Conservation (phyloP, 2,113 vertebrate species). For the Ageneiosus marmoratus region DNA sequence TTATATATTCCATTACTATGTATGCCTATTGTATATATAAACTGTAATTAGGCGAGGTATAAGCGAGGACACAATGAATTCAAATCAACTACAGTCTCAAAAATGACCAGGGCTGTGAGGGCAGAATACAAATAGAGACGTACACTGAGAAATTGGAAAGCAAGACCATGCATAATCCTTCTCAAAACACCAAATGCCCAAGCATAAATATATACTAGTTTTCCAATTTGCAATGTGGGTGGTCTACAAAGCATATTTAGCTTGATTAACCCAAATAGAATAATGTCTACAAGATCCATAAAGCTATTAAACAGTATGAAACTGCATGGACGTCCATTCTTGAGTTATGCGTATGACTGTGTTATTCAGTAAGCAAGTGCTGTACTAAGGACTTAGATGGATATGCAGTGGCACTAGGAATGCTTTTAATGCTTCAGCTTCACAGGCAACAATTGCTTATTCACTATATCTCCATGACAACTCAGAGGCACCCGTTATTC, state of each 20-base stretch:
- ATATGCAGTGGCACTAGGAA: slow-evolving; percentile 46
- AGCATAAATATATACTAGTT: slow-evolving; percentile 43
- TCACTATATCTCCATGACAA: slow-evolving; percentile 77
- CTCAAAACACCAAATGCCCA: slow-evolving; percentile 60
- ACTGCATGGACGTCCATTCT: background rate
- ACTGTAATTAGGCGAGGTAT: background rate
- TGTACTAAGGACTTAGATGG: slow-evolving; percentile 25
- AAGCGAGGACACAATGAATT: slow-evolving; percentile 57
- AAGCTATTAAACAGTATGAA: background rate
- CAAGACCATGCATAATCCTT: slow-evolving; percentile 68
- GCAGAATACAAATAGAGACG: slow-evolving; percentile 64
- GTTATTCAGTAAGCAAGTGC: slow-evolving; percentile 20
- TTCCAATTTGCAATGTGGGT: background rate
- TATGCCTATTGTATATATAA: too few relatives aligned
- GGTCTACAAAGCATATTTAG: slow-evolving; percentile 16
- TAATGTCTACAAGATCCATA: background rate
- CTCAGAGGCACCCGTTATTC: slow-evolving; percentile 62
- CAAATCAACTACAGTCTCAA: slow-evolving; percentile 63
- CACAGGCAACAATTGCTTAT: slow-evolving; percentile 69
- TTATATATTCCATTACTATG: background rate
- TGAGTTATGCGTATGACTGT: background rate
- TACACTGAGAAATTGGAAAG: slow-evolving; percentile 56
- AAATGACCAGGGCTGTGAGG: slow-evolving; percentile 58
- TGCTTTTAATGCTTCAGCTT: slow-evolving; percentile 65
- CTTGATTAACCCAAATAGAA: slow-evolving; percentile 32